Base-by-base conservation (phyloP, 2,797 vertebrate genomes). In the Limnodromus scolopaceus region DNA sequence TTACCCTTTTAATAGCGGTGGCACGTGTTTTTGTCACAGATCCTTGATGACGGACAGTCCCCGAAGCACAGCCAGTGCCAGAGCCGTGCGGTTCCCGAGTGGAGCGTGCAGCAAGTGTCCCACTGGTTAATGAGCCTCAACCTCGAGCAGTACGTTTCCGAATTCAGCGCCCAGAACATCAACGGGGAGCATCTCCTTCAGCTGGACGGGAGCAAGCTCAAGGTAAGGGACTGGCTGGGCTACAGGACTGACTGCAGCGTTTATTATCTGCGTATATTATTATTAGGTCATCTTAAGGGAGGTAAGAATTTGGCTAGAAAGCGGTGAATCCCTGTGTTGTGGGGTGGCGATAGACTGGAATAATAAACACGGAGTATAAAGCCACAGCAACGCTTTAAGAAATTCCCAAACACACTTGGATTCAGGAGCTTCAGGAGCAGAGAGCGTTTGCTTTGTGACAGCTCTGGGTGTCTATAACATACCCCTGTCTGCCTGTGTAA, bases 81-180 rank as follows among this genome's bases (percentile, higher is more conserved):
- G 97, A 99, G 97, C 96, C 97, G 97, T 79, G 98, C 98, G 76
- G 96, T 99, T 43, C 96, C 98, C 4, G 99, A 99, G 49, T 99
- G 99, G 99, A 99, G 97, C 9, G 98, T 98, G 81, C 99, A 99
- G 96, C 99, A 99, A 92, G 99, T 99, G 89, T 98, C 98, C 48
- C 98, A 98, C 97, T 99, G 99, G 99, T 96, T 99, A 48, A 97
- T 97, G 97, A 99, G 98, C 92, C 98, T 99, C 82, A 98, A 98
- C 97, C 97, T 99, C 96, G 99, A 99, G 84, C 99, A 99, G 60
- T 99, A 99, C 71, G 98, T 99, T 96, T 98, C 99, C 51, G 98
- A 99, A 98, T 99, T 99, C 98, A 99, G 98, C 96, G 98, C 99
- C 98, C 99, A 99, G 94, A 99, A 99, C 93, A 97, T 99, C 90